Base-by-base conservation (phyloP, 1,140 invertebrate genomes). In the Bradysia coprophila region DNA sequence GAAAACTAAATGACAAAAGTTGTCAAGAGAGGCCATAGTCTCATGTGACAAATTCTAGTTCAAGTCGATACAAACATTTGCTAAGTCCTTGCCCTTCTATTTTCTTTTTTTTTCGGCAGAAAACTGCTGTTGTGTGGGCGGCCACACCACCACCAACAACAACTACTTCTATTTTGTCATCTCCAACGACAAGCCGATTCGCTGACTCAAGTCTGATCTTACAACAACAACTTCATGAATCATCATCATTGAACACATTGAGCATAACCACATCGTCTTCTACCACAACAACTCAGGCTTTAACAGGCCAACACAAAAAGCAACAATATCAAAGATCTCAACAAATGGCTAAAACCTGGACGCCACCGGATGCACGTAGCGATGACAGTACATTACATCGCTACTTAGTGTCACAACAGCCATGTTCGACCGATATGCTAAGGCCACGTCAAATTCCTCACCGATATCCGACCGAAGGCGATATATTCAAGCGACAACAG, bases 21-120 rank as follows among this genome's bases (percentile, higher is more conserved):
- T n/a, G n/a, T n/a, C n/a, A n/a, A n/a, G n/a, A n/a, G n/a, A n/a
- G n/a, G n/a, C n/a, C n/a, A n/a, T n/a, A n/a, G n/a, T n/a, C n/a
- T n/a, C n/a, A n/a, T n/a, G n/a, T n/a, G n/a, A n/a, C n/a, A n/a
- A n/a, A n/a, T n/a, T n/a, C n/a, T n/a, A n/a, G n/a, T n/a, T n/a
- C n/a, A n/a, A n/a, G n/a, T n/a, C n/a, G n/a, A n/a, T n/a, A n/a
- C n/a, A n/a, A 28, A 13, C 24, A 28, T 8, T 8, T 28, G 24
- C 24, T 21, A 39, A 59, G 54, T 59, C 54, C 53, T 57, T 54
- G 54, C 51, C 37, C 41, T 40, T 28, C 45, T 48, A 50, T 44
- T 47, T 55, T 42, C 46, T 39, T 36, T 41, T 49, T 48, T 37
- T 37, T 8, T 15, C 16, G 22, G 3, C 31, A 46, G 42, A 46